Evolutionary conservation across 2,888 invertebrate species (phyloP).

Genomic region (Chrysotoxum bicinctum): DNA sequence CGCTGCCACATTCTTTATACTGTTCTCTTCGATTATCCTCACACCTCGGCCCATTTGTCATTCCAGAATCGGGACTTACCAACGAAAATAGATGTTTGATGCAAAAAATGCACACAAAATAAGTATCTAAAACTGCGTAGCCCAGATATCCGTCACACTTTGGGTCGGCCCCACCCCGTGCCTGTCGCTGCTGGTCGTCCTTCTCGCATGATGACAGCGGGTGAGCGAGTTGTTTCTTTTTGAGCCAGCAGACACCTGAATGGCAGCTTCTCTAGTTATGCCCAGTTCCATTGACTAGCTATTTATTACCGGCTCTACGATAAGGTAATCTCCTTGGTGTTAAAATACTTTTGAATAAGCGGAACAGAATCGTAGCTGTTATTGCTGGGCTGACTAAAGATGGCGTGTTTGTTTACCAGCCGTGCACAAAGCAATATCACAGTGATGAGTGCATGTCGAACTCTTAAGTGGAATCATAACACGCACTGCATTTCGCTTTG

Average conservation of each 20-base stretch:
- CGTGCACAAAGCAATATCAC: slow-evolving; percentile 45
- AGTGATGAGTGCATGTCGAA: slow-evolving; percentile 64
- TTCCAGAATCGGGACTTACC: slow-evolving; percentile 47
- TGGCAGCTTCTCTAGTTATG: slow-evolving; percentile 37
- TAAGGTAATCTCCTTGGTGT: slow-evolving; percentile 47
- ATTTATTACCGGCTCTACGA: slow-evolving; percentile 66
- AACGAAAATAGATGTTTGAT: slow-evolving; percentile 44
- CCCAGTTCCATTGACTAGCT: slow-evolving; percentile 63
- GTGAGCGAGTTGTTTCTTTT: slow-evolving; percentile 45
- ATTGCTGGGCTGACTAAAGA: background rate
- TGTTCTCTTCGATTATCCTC: slow-evolving; percentile 66
- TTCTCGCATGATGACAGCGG: slow-evolving; percentile 49
- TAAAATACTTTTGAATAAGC: slow-evolving; percentile 51
- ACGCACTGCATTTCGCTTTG: slow-evolving; percentile 54
- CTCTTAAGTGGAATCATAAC: slow-evolving; percentile 62
- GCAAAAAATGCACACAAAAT: slow-evolving; percentile 8
- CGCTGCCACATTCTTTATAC: slow-evolving; percentile 51
- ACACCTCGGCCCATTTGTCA: slow-evolving; percentile 68
- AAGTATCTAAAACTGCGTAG: slow-evolving; percentile 51
- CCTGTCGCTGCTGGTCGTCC: background rate
- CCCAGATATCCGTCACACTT: slow-evolving; percentile 70
- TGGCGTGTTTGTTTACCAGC: slow-evolving; percentile 35
- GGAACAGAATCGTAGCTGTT: slow-evolving; percentile 3
- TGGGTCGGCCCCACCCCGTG: background rate
- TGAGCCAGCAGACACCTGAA: slow-evolving; percentile 31